Base-by-base conservation (phyloP, 1,140 invertebrate genomes). In the Drosophila sechellia region DNA sequence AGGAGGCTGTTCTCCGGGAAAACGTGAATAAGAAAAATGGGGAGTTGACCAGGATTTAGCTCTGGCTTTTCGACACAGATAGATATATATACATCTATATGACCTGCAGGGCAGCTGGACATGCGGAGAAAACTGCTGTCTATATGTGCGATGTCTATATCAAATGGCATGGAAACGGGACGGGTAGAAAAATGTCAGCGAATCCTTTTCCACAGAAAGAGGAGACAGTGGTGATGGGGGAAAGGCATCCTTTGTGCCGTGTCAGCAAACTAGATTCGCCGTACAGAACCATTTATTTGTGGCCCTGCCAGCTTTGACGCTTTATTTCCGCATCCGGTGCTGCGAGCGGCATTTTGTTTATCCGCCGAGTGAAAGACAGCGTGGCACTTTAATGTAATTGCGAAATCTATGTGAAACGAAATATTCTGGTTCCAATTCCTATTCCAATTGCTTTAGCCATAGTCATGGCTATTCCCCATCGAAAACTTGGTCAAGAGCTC, bases 401-500 rank as follows among this genome's bases (percentile, higher is more conserved):
- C 80, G 64, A 59, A 59, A 52, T 79, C 80, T 75, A 45, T 78
- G 60, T 27, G 66, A 78, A 78, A 63, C 15, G 46, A 55, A 75
- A 58, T 59, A 69, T 52, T 31, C 31, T 31, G 8, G 31, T 31
- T 60, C 46, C 53, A 17, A 42, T 40, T 40, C 5, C 39, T 1
- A 15, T 15, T 42, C 2, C 40, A 17, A 42, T 42, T 42, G 2
- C 40, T 3, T 8, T 31, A 8, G 31, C 42, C 5, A 17, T 17
- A 3, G 17, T 10, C 42, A 42, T 42, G 53, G 40, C 58, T 69
- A 31, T 31, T 31, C 31, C 53, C 50, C 65, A 60, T 48, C 45
- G 49, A 64, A 79, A 79, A 79, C 75, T 87, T 86, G 83, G 83
- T 79, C 79, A 86, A 86, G 78, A 65, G 79, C 39, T 46, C 22